Percentiles rank a stretch among this genome's conserved stretches.
Conservation (phyloP, 2,113 vertebrate species). For the Equus przewalskii region DNA sequence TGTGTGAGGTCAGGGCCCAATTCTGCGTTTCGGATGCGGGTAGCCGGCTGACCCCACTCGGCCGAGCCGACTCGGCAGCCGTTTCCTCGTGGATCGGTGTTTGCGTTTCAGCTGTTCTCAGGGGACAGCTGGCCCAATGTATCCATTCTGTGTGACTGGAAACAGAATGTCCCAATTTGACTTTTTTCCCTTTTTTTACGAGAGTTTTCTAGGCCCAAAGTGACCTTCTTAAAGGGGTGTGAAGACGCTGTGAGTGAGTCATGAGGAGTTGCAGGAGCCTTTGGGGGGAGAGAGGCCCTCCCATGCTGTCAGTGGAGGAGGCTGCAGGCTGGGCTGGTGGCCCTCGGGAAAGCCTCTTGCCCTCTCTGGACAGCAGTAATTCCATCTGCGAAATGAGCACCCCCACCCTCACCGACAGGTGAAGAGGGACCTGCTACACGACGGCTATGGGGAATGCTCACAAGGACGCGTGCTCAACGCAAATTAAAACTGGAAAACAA, state of each 20-base stretch:
- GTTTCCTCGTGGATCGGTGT: rapidly evolving
- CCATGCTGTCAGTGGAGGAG: rapidly evolving
- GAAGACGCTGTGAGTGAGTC: background rate
- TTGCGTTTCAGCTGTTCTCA: rapidly evolving
- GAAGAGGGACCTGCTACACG: rapidly evolving
- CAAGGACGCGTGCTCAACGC: rapidly evolving
- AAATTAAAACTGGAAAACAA: too few relatives aligned
- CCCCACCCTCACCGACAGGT: background rate
- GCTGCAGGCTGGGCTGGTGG: too few relatives aligned
- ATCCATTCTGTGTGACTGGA: rapidly evolving
- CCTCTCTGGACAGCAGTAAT: rapidly evolving
- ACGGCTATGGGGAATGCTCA: rapidly evolving
- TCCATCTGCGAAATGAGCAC: rapidly evolving
- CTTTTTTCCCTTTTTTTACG: rapidly evolving
- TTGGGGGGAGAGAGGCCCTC: rapidly evolving
- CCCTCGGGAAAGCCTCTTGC: rapidly evolving
- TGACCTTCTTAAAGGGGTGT: background rate
- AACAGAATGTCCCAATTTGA: background rate
- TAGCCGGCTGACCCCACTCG: background rate
- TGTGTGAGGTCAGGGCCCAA: rapidly evolving
- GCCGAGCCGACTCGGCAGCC: background rate
- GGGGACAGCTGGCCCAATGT: too few relatives aligned
- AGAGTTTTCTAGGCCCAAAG: background rate
- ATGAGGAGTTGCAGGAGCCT: rapidly evolving
- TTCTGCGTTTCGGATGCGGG: rapidly evolving